Base-by-base conservation (phyloP, 2,113 vertebrate genomes). In the Cathartes aura region DNA sequence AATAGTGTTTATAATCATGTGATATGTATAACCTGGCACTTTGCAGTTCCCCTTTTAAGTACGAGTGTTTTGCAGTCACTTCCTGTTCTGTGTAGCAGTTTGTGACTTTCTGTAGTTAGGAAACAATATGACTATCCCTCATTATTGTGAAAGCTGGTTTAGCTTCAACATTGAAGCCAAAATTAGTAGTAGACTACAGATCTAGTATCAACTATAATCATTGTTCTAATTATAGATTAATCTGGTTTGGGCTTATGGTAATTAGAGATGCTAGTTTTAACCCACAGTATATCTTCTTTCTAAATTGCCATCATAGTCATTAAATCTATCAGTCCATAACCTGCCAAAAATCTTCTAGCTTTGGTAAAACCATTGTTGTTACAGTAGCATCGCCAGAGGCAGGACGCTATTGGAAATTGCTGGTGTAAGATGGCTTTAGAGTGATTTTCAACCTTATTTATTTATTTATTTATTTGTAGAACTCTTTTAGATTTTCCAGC, bases 31-130 rank as follows among this genome's bases (percentile, higher is more conserved):
- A 73, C 78, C 93, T 83, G 83, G 47, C 66, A 78, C 87, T 96
- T 88, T n/a, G n/a, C 87, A 96, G 94, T 98, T 97, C 97, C 86
- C 70, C 84, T 97, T 98, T 95, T 27, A 7, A 36, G 74, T 4
- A 26, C 1, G 4, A 52, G 45, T 11, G 27, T 40, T 76, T 4
- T 58, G 72, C 30, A 63, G 87, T 56, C 50, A 8, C 50, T 96
- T 98, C 97, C 97, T 27, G 59, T 70, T 62, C 83, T 47, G 0
- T 9, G 43, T 19, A 21, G 93, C 79, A 71, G 8, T 71, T 30
- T 21, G 74, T 75, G 90, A 73, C 90, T 94, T 94, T 94, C 53
- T 86, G 60, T 9, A 52, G 23, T 96, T 68, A 19, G 75, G 91
- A 95, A 88, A 96, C 24, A 52, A 8, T 7, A 2, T 59, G 11